A percentile compares a stretch with the other conserved stretches of the same genome.
Conservation (phyloP, 2,797 vertebrate species). For the Rhynchotus rufescens region DNA sequence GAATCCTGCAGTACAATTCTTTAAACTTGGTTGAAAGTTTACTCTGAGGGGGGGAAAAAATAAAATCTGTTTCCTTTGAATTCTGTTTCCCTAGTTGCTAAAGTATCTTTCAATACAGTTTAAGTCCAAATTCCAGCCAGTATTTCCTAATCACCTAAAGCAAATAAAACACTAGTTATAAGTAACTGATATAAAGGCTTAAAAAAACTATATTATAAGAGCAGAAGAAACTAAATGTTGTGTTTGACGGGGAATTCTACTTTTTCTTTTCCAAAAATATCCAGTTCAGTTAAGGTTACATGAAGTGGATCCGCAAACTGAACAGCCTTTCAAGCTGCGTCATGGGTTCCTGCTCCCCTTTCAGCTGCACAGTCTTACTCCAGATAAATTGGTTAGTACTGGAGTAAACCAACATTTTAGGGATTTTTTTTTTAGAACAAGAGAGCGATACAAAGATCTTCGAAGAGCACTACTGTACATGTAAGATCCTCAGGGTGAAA, state of each 20-base stretch:
- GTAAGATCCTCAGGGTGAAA: conserved; percentile 13
- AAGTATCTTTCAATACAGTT: background rate
- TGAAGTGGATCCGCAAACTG: background rate
- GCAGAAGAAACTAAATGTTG: background rate
- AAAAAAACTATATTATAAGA: background rate
- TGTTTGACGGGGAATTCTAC: background rate
- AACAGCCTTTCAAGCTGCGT: background rate
- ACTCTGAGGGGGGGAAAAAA: background rate
- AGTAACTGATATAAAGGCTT: background rate
- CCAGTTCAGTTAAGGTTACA: background rate
- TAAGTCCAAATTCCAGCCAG: conserved; percentile 22
- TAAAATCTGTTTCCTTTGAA: background rate
- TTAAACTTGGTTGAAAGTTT: background rate
- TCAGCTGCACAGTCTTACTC: background rate
- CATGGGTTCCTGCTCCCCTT: background rate
- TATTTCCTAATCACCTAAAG: conserved; percentile 23
- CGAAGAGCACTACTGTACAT: background rate
- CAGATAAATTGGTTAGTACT: conserved; percentile 4
- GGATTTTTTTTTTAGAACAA: conserved; percentile 3
- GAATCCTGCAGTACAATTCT: background rate
- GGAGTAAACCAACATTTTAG: background rate
- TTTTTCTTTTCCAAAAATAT: background rate
- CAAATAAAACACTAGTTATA: conserved; percentile 20
- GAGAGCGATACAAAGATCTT: background rate
- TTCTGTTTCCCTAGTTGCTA: conserved; percentile 1